A percentile compares a stretch with the other conserved stretches of the same genome.
Conservation (phyloP, 2,888 invertebrate genomes). For the Macrophya annulata region DNA sequence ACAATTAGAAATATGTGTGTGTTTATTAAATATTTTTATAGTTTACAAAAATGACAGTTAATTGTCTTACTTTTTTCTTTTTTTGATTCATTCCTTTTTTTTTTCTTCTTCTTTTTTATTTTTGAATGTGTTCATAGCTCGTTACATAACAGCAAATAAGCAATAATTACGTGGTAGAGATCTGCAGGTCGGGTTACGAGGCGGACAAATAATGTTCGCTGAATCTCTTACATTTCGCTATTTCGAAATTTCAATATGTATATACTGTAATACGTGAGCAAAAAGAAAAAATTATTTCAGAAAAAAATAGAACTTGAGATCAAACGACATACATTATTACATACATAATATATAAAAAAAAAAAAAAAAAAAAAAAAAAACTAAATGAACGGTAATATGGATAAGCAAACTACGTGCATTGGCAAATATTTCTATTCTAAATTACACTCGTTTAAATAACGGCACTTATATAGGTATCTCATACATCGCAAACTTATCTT, state of each 20-base stretch:
- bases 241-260: neutral
- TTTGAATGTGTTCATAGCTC: neutral
- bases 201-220: neutral
- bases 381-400: no score
- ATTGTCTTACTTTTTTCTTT: neutral
- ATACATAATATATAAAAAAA: neutral
- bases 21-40: neutral
- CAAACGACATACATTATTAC: no score
- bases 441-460: neutral
- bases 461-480: neutral
- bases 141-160: neutral
- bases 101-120: neutral
- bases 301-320: neutral
- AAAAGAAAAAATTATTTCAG: neutral
- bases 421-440: neutral
- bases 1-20: neutral
- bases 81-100: neutral
- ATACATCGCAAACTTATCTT: no score
- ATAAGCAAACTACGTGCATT: neutral
- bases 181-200: neutral
- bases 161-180: conserved; percentile 20
- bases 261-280: neutral
- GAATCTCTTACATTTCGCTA: conserved; percentile 15
- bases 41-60: neutral
- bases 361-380: neutral